phyloP scores from a whole-genome alignment of 2,113 vertebrate genomes.

The Phainopepla nitens region DNA sequence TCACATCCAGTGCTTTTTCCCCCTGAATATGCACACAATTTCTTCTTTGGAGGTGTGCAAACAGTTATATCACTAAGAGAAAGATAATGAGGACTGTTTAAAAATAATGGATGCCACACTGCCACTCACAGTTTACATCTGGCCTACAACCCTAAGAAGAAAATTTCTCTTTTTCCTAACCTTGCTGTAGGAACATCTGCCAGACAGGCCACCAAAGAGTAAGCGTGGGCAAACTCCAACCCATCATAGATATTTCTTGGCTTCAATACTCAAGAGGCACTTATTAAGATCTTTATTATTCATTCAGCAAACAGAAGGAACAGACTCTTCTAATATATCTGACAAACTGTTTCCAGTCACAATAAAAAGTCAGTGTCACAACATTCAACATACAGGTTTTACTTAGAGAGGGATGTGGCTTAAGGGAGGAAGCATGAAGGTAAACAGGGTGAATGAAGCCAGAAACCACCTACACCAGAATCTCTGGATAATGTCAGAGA shows the following conservation, averaged over 20 bases:
- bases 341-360: not conserved
- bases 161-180: not conserved
- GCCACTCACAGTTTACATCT: not conserved
- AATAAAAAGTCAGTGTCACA: not conserved
- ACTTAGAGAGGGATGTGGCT: not conserved
- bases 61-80: not conserved
- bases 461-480: not conserved
- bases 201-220: not conserved
- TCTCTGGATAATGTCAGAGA: not conserved
- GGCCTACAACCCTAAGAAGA: not conserved
- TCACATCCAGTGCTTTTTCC: accelerated
- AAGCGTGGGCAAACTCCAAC: not conserved
- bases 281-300: not conserved
- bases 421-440: not conserved
- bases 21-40: not conserved
- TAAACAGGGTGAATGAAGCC: not conserved
- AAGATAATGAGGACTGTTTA: not conserved
- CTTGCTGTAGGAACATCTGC: not conserved
- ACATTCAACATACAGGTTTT: not conserved
- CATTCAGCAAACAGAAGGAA: not conserved
- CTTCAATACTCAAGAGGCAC: not conserved
- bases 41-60: not conserved
- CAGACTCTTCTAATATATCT: not conserved
- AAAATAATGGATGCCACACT: not conserved
- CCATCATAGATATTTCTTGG: not conserved